phyloP scores from a whole-genome alignment of 2,113 vertebrate species.

The Heterotilapia buettikoferi region DNA sequence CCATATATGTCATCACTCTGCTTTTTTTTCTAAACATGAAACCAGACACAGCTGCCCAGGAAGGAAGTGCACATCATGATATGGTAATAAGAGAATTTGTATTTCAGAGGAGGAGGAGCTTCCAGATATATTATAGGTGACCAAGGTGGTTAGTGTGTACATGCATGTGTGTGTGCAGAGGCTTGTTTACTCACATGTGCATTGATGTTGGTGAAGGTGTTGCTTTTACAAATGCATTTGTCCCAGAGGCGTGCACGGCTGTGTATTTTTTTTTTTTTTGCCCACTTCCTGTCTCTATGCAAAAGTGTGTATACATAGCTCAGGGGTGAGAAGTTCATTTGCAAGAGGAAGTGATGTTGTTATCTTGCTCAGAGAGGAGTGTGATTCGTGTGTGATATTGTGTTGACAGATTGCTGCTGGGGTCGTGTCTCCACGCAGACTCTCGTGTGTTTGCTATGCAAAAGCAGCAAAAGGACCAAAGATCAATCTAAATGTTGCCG shows the following conservation, averaged over 20 bases:
- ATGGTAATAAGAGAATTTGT: background rate
- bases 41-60: constrained; percentile 4
- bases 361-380: background rate
- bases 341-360: constrained; percentile 44
- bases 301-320: constrained; percentile 1
- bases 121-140: background rate
- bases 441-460: constrained; percentile 46
- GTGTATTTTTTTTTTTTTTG: background rate
- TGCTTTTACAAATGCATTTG: background rate
- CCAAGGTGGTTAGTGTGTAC: background rate
- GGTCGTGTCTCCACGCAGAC: constrained; percentile 16
- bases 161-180: background rate
- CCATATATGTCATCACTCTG: constrained; percentile 16
- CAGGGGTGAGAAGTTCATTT: constrained; percentile 42
- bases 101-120: background rate
- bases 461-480: constrained; percentile 1
- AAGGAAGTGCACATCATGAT: constrained; percentile 12
- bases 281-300: constrained; percentile 26
- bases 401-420: constrained; percentile 21
- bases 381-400: background rate
- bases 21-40: background rate
- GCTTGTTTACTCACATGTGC: background rate
- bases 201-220: background rate
- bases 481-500: background rate
- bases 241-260: background rate